Evolutionary conservation across 2,888 invertebrate species (phyloP), one percentile per base, ranked within the genome.

Genomic region (Nomada flava): DNA sequence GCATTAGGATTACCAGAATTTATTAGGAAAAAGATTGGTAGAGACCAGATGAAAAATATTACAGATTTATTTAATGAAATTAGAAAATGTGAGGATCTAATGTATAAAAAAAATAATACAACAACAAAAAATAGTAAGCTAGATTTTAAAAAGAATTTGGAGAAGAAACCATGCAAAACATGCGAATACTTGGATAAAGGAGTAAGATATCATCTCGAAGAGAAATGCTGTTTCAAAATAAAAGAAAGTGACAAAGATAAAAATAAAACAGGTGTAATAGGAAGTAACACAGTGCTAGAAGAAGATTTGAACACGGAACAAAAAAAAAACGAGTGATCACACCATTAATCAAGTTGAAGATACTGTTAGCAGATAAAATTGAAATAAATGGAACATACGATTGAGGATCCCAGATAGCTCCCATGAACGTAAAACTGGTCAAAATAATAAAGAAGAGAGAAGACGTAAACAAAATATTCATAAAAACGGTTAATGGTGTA

Each of bases 401-500:
- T 62, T 60, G 84, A 79, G 86, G 87, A 2, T 86, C 86, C 2
- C 65, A 88, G 18, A 81, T 88, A 10, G 88, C 86, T 13, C 52
- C 87, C 64, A 88, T 88, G 67, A 88, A 87, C 81, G 76, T 78
- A 73, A 86, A 76, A 74, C 71, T 85, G 70, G 11, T 88, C 1
- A 82, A 55, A 50, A 69, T 82, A 69, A 84, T 74, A 68, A 67
- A 77, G 2, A 67, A 63, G 47, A 59, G 20, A 76, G 75, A 73
- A 64, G 76, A 79, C 72, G 23, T 76, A 50, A 84, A 86, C 67
- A 81, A 74, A 68, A 72, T 76, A 82, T 63, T 5, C 52, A 52
- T 88, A 42, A 79, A 74, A 76, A 81, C 88, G 52, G 64, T 88
- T 75, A 88, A 84, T 88, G 88, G 87, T 89, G 87, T 83, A 67